Evolutionary conservation across 2,113 vertebrate species (phyloP), one percentile per base, ranked within the genome.

Genomic region (Stictonetta naevosa): DNA sequence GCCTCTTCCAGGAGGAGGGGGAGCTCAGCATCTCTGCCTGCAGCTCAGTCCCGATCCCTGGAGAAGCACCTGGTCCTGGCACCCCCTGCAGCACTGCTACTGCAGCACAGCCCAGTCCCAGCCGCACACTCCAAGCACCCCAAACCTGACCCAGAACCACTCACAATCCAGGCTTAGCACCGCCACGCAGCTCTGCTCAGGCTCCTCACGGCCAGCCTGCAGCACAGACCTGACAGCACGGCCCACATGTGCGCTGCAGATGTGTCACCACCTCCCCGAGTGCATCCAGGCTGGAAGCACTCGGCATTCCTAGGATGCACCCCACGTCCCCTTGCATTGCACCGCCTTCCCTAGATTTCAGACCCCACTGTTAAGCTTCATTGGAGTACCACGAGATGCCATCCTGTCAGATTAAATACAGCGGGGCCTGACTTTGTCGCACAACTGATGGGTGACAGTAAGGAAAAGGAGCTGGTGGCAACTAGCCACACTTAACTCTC

Each of bases 191-290:
- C 29, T 75, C 42, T 29, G 46, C 46, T 38, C 36, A 29, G 17
- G 53, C 55, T 86, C n/a, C 89, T 78, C 73, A 40, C 77, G 50
- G 73, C 48, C 67, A 75, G 44, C 31, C 52, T 55, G 56, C 62
- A 28, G 67, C 40, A 40, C 56, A 14, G 46, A 71, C 56, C n/a
- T 1, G 0, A 44, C 58, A 46, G 44, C 48, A 62, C 1, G 1
- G 18, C 48, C 59, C 71, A 60, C 0, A 0, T 0, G 13, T 12
- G 31, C 38, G 17, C 29, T 36, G 31, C 72, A 76, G 46, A 19
- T 64, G 4, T 0, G 0, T 52, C 72, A 83, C 33, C 48, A 42
- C 50, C 52, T 46, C 81, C 46, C 55, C 52, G 33, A 72, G 52
- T 63, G 53, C 20, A 68, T 23, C 25, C 46, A n/a, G 8, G 6